Evolutionary conservation across 2,888 invertebrate genomes (phyloP), one percentile per base, ranked within the genome.

Genomic region (Leucoptera coffeella): DNA sequence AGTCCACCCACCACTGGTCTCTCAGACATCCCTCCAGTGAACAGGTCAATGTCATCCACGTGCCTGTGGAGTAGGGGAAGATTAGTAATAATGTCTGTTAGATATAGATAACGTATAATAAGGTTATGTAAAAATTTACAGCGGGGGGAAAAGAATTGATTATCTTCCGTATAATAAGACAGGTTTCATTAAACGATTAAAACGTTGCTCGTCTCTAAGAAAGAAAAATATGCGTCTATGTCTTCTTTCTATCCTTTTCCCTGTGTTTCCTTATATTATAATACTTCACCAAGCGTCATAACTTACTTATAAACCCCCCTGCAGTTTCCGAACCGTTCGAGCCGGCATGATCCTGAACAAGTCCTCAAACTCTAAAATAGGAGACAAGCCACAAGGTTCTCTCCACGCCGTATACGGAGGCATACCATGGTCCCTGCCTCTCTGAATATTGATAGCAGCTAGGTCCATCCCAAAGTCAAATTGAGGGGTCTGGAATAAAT

Each of bases 361-460:
- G 39, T 89, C 87, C 6, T 77, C 72, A 77, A 88, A 90, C 21
- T 57, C 67, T 10, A 57, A 59, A 11, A 89, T 74, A 2, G 74
- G 56, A 1, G 79, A 74, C 2, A 89, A 49, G 0, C 86, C 85
- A 44, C 90, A 90, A 0, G 87, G 85, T 33, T 79, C 75, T 15
- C 89, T 73, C 87, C 87, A 92, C 0, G 77, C 51, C 0, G 83
- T 82, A 45, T 90, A 92, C 0, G 85, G 72, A 0, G 88, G 81
- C 1, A 91, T 69, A 1, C 92, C 92, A 45, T 92, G 92, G 47
- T 92, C 92, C 15, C 92, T 72, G 0, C 88, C 92, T 26, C 67
- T 50, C 50, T 92, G 91, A 19, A 92, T 85, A 41, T 92, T 92
- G 28, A 92, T 81, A 1, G 92, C 85, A 0, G 89, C 88, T 30